A percentile compares a stretch with the other conserved stretches of the same genome.
phyloP scores from a whole-genome alignment of 2,797 vertebrate genomes.

The Tokudaia tokunoshimensis region DNA sequence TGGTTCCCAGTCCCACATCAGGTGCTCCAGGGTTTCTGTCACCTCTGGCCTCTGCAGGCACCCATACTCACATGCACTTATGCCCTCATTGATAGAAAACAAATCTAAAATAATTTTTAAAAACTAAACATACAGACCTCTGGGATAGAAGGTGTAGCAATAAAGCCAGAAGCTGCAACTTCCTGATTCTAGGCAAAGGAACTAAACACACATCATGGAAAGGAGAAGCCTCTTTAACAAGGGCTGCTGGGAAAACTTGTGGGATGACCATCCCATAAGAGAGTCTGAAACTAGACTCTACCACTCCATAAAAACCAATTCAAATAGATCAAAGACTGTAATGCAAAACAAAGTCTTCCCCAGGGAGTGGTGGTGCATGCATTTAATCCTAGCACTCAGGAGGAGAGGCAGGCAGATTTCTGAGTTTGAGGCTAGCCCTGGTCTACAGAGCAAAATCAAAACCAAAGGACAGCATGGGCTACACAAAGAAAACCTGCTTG shows the following conservation, averaged over 20 bases:
- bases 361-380: not conserved
- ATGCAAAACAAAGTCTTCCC: not conserved
- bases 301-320: not conserved
- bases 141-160: not conserved
- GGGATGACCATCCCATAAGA: not conserved
- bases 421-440: not conserved
- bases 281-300: not conserved
- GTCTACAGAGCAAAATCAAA: not conserved
- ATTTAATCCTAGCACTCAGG: not conserved
- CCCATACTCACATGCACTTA: not conserved
- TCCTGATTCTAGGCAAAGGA: not conserved
- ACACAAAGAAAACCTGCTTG: not conserved
- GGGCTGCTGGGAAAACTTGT: not conserved
- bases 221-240: not conserved
- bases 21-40: not conserved
- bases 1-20: not conserved
- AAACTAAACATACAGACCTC: not conserved
- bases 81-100: not conserved
- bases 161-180: not conserved
- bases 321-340: not conserved
- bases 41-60: not conserved
- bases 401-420: not conserved
- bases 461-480: not conserved
- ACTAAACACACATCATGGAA: not conserved
- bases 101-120: not conserved